phyloP scores from a whole-genome alignment of 2,888 invertebrate species.

The Erannis defoliaria region DNA sequence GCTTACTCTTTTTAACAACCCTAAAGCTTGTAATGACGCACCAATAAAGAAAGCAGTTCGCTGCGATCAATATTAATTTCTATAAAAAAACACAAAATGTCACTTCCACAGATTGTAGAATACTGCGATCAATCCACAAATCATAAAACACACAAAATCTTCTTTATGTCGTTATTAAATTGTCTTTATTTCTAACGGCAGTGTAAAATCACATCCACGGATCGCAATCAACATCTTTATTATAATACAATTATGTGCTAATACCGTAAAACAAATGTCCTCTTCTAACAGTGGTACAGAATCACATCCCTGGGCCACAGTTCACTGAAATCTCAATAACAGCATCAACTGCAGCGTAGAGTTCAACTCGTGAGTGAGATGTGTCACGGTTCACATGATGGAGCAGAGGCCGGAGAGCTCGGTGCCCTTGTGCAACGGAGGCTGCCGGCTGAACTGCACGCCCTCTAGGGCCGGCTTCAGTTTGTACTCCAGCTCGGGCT shows the following conservation, averaged over 20 bases:
- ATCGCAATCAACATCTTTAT: neutral
- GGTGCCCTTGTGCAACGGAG: constrained; percentile 90
- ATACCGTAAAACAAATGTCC: neutral
- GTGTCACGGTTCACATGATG: constrained; percentile 88
- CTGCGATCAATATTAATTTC: no score
- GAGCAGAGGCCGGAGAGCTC: constrained; percentile 95
- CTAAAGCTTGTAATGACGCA: no score
- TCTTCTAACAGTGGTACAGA: neutral
- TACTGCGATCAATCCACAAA: neutral
- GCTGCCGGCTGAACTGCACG: constrained; percentile 89
- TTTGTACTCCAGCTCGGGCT: constrained; percentile 79
- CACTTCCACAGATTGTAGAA: neutral
- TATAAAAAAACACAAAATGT: no score
- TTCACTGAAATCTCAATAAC: no score
- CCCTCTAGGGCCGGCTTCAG: constrained; percentile 89
- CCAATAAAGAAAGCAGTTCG: no score
- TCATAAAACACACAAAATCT: neutral
- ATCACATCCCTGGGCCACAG: neutral
- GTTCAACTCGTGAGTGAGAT: no score
- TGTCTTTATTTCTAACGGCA: neutral
- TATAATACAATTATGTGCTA: no score
- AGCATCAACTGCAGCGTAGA: no score
- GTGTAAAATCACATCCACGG: neutral
- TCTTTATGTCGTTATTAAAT: no score
- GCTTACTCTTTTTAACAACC: no score